Evolutionary conservation across 2,797 vertebrate genomes (phyloP).

Genomic region (Enteromius treurensis): DNA sequence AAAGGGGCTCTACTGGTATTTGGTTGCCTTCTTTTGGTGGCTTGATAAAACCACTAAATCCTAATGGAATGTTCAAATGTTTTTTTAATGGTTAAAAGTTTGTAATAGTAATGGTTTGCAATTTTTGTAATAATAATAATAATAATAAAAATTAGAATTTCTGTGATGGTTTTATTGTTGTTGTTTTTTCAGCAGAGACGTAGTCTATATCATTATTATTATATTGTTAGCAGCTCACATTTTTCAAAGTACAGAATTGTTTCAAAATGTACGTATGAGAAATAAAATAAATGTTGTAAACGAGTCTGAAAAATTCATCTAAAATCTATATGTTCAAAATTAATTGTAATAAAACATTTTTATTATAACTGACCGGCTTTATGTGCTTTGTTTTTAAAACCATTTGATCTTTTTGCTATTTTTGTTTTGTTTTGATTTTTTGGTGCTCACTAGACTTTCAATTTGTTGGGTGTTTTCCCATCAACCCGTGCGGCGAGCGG

Average conservation of each 20-base stretch:
- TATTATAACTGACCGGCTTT: neutral
- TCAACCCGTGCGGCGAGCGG: neutral
- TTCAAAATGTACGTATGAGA: neutral
- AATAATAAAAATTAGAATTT: too few species aligned
- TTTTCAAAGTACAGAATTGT: neutral
- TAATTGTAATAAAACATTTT: neutral
- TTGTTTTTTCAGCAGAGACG: too few species aligned
- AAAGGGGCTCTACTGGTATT: neutral
- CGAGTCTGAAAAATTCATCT: neutral
- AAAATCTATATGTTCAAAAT: neutral
- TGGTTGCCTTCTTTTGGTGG: neutral
- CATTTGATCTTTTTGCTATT: neutral
- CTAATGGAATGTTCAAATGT: too few species aligned
- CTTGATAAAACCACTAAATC: too few species aligned
- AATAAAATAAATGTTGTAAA: neutral
- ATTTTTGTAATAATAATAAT: too few species aligned
- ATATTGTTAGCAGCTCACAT: neutral
- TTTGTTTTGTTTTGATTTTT: neutral
- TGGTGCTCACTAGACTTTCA: constrained; percentile 31
- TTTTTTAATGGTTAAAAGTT: neutral
- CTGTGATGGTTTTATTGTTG: neutral
- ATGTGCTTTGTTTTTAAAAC: neutral
- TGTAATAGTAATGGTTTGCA: neutral
- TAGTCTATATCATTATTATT: neutral
- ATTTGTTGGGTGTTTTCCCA: constrained; percentile 30